A percentile compares a stretch with the other conserved stretches of the same genome.
Evolutionary conservation across 2,797 vertebrate genomes (phyloP).

Genomic region (Notolepis coatsorum): DNA sequence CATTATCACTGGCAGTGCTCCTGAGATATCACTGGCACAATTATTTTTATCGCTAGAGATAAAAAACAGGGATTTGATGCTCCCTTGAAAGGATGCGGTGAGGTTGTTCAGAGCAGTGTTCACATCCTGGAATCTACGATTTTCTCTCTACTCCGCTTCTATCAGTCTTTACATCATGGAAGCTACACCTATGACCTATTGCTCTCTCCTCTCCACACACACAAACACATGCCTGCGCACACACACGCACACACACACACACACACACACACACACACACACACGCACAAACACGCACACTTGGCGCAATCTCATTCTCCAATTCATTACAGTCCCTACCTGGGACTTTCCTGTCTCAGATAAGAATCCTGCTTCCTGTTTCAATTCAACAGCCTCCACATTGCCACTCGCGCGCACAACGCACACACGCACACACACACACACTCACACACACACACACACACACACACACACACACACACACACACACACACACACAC

Average conservation of each 20-base stretch:
- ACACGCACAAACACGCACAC: no score
- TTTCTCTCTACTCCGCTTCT: background rate
- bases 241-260: conserved; percentile 7
- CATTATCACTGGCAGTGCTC: background rate
- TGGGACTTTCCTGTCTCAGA: conserved; percentile 33
- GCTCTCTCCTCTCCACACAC: conserved; percentile 39
- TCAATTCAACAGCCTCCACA: background rate
- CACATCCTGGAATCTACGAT: conserved; percentile 5
- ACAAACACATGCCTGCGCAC: conserved; percentile 28
- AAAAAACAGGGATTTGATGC: background rate
- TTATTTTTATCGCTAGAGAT: conserved; percentile 15
- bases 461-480: background rate
- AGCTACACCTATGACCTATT: conserved; percentile 11
- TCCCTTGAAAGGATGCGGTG: conserved; percentile 12
- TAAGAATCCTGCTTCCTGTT: conserved; percentile 39
- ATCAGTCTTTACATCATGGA: no score
- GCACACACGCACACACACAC: background rate
- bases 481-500: no score
- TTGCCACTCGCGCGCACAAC: background rate
- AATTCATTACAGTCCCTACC: conserved; percentile 9
- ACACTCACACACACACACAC: background rate
- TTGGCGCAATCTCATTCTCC: conserved; percentile 6
- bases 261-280: conserved; percentile 20
- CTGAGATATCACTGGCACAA: conserved; percentile 5
- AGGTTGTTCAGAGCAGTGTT: conserved; percentile 21